A percentile compares a stretch with the other conserved stretches of the same genome.
phyloP scores from a whole-genome alignment of 2,888 invertebrate genomes.

The Apamea epomidion region DNA sequence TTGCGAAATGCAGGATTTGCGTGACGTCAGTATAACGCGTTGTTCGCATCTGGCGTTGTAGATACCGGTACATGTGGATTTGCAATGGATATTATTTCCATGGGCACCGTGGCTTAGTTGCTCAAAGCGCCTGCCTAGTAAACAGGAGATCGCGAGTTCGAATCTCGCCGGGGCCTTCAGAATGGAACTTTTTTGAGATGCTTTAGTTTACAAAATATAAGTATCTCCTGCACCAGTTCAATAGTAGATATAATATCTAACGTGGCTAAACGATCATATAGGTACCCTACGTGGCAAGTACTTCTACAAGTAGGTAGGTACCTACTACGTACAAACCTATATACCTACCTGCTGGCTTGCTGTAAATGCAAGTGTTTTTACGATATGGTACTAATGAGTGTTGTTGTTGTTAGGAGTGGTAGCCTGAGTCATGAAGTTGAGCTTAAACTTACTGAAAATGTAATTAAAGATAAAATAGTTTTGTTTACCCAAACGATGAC shows the following conservation, averaged over 20 bases:
- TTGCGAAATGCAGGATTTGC: too few relatives aligned
- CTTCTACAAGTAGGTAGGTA: neutral
- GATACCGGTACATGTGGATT: too few relatives aligned
- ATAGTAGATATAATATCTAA: neutral
- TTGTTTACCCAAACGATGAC: slow-evolving; percentile 34
- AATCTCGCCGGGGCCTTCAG: slow-evolving; percentile 92
- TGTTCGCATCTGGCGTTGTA: too few relatives aligned
- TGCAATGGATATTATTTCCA: too few relatives aligned
- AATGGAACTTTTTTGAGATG: neutral
- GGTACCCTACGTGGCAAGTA: neutral
- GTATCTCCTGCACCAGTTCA: too few relatives aligned
- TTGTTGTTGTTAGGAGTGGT: slow-evolving; percentile 5
- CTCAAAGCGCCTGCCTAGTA: slow-evolving; percentile 90
- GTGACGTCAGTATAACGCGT: too few relatives aligned
- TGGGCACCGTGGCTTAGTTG: too few relatives aligned
- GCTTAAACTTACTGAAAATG: slow-evolving; percentile 13
- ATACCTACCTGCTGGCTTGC: neutral
- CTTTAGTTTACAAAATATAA: neutral
- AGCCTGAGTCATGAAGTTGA: slow-evolving; percentile 10
- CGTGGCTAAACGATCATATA: neutral
- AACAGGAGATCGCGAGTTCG: slow-evolving; percentile 92
- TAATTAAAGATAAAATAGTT: slow-evolving; percentile 38
- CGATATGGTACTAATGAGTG: neutral
- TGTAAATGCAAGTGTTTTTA: slow-evolving; percentile 21
- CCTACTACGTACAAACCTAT: neutral